Base-by-base conservation (phyloP, 2,797 vertebrate species). In the Chloroceryle inda region DNA sequence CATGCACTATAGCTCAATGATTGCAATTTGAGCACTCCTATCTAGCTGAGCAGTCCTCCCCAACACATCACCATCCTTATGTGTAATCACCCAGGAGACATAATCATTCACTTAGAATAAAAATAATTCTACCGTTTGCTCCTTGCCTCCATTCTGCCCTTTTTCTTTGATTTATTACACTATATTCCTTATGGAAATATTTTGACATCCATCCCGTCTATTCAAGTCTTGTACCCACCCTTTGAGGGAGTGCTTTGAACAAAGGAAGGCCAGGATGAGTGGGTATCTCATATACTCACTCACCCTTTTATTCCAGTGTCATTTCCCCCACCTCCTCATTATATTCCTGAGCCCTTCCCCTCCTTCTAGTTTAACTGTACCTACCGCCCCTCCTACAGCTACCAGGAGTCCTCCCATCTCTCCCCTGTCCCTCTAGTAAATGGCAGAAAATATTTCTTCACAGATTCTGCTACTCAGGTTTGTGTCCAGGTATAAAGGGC, bases 321-420 rank as follows among this genome's bases (percentile, higher is more conserved):
- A 94, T 93, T 95, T 97, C 77, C 74, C 96, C 85, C 93, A 96
- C 96, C 95, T 96, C 94, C 92, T 93, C 96, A 95, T 96, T 96
- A 95, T 92, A 93, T 82, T 81, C 74, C 86, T 5, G 56, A 95
- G 86, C 62, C 80, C 77, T 96, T 95, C 88, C 83, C 96, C 86
- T 95, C 96, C 96, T 95, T 90, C 88, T 74, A 92, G 93, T 89
- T 97, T 77, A 97, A 88, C 85, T 64, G 64, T 69, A 76, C 59
- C 80, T 90, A 55, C 89, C 76, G 59, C 67, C 71, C 91, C 81
- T 94, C 92, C 85, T 75, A 74, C 80, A 94, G 83, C 80, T 82
- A 71, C 83, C 63, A 67, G 69, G 75, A 66, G 5, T 73, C 68
- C 68, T 83, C 59, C 45, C 44, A 93, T 90, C 58, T 49, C 63